phyloP scores from a whole-genome alignment of 64 coral and sea anemone species.

The Porites lutea region DNA sequence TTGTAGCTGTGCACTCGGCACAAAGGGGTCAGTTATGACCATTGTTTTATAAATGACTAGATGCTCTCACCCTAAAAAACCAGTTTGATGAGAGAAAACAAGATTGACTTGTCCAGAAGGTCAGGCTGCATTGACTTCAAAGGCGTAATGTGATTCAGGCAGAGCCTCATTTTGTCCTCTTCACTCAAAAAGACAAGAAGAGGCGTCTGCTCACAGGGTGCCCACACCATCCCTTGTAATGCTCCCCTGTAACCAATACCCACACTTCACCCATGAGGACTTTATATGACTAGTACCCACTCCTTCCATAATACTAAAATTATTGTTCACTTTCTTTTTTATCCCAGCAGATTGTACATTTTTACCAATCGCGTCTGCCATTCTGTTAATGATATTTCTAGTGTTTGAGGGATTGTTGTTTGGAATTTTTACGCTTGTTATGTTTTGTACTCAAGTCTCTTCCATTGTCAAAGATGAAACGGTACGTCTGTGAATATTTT shows the following conservation, averaged over 20 bases:
- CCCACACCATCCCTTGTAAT: not conserved
- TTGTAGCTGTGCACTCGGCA: no score
- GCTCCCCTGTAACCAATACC: not conserved
- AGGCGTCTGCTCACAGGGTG: no score
- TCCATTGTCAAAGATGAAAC: conserved; percentile 97
- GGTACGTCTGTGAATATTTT: conserved; percentile 47
- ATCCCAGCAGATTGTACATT: conserved; percentile 85
- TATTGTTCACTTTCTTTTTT: conserved; percentile 1
- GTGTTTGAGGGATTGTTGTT: conserved; percentile 96
- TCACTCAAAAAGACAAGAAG: no score
- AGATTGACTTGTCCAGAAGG: no score
- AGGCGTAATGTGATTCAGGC: no score
- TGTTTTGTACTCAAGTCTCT: conserved; percentile 93
- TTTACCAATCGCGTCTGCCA: conserved; percentile 81
- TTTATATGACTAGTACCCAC: no score
- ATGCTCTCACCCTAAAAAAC: no score
- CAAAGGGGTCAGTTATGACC: no score
- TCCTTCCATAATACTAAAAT: not conserved
- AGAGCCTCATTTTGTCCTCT: no score
- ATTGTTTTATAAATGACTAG: no score
- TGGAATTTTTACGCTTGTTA: conserved; percentile 97
- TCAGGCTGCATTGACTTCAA: no score
- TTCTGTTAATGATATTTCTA: conserved; percentile 96
- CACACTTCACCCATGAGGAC: not conserved
- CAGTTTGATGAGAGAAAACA: no score